phyloP scores from a whole-genome alignment of 2,888 invertebrate genomes.

The Mesorhabditis belari region DNA sequence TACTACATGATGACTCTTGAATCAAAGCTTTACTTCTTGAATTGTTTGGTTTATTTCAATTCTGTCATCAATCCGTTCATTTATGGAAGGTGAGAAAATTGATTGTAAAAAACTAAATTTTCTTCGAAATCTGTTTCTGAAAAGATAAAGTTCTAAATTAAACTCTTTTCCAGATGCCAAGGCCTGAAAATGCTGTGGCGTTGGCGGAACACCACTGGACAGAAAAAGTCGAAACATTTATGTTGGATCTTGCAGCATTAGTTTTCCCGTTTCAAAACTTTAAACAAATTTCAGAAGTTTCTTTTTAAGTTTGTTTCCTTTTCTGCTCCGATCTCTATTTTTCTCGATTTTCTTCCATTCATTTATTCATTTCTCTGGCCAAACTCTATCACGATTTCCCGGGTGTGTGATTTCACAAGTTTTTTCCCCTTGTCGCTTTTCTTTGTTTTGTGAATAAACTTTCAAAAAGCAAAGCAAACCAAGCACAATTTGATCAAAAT shows the following conservation, averaged over 20 bases:
- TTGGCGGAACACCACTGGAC: slow-evolving; percentile 10
- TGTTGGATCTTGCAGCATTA: background rate
- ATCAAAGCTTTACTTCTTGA: slow-evolving; percentile 31
- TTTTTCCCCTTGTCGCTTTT: no score
- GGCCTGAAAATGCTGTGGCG: slow-evolving; percentile 24
- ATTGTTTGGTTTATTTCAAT: slow-evolving; percentile 36
- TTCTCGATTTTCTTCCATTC: no score
- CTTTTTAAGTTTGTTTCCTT: background rate
- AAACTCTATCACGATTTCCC: no score
- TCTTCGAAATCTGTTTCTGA: background rate
- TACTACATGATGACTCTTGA: slow-evolving; percentile 24
- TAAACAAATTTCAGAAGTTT: no score
- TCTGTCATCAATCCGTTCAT: slow-evolving; percentile 43
- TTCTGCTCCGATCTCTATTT: background rate
- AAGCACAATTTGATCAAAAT: no score
- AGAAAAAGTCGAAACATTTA: slow-evolving; percentile 11
- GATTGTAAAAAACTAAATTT: background rate
- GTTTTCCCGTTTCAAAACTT: background rate
- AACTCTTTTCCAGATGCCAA: slow-evolving; percentile 24
- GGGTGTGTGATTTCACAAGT: no score
- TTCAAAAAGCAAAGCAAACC: no score
- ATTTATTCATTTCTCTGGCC: no score
- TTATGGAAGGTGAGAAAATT: slow-evolving; percentile 27
- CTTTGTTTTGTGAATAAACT: no score
- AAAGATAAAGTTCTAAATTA: background rate